Percentiles rank a stretch among this genome's conserved stretches.
phyloP scores from a whole-genome alignment of 92 coral and sea anemone species.

The Porites divaricata region DNA sequence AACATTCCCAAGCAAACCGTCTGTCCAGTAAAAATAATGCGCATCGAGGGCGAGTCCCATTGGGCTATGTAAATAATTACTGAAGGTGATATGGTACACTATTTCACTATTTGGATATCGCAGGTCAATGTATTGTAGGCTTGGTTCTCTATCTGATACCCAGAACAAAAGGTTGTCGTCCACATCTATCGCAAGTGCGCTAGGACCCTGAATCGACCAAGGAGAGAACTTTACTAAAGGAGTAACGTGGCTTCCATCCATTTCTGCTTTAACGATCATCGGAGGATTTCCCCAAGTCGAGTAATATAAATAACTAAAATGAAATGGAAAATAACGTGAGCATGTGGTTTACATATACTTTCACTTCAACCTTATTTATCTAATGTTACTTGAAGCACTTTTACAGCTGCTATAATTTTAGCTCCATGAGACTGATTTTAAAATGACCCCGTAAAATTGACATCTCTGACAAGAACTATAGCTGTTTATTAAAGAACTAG shows the following conservation, averaged over 20 bases:
- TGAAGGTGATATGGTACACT: constrained; percentile 26
- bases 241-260: constrained; percentile 32
- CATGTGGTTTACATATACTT: too few relatives aligned
- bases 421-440: too few relatives aligned
- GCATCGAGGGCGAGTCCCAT: constrained; percentile 40
- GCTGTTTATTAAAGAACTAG: too few relatives aligned
- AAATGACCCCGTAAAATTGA: too few relatives aligned
- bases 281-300: constrained; percentile 29
- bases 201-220: constrained; percentile 14
- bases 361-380: too few relatives aligned
- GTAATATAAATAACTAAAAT: constrained; percentile 31
- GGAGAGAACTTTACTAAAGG: not conserved
- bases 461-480: too few relatives aligned
- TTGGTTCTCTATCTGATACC: constrained; percentile 17
- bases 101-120: constrained; percentile 43
- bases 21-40: constrained; percentile 71
- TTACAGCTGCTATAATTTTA: too few relatives aligned
- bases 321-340: not conserved
- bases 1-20: constrained; percentile 38
- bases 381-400: too few relatives aligned
- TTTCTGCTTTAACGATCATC: constrained; percentile 24
- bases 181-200: constrained; percentile 30
- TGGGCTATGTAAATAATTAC: constrained; percentile 10
- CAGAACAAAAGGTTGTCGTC: constrained; percentile 33
- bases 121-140: constrained; percentile 35